phyloP scores from a whole-genome alignment of 1,140 invertebrate genomes.

The Atta colombica region DNA sequence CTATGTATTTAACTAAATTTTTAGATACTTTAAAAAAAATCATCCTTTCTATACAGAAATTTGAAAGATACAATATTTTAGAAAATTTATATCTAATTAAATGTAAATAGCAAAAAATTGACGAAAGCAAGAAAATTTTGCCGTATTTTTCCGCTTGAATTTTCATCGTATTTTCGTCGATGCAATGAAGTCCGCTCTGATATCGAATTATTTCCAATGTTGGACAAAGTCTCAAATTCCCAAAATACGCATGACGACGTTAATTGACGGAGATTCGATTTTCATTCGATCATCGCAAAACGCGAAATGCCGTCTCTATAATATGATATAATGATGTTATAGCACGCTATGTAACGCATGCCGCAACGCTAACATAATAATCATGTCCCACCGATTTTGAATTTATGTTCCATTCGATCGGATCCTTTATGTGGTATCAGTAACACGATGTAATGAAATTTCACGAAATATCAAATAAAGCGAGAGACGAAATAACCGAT shows the following conservation, averaged over 20 bases:
- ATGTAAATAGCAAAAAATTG: background rate
- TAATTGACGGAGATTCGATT: conserved; percentile 53
- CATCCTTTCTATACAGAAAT: background rate
- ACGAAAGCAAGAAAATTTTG: conserved; percentile 1
- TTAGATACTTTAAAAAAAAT: no score
- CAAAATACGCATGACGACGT: conserved; percentile 22
- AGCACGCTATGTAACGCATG: conserved; percentile 31
- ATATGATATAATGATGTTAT: conserved; percentile 55
- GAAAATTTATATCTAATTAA: background rate
- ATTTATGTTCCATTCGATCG: conserved; percentile 37
- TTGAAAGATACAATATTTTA: background rate
- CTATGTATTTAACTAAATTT: no score
- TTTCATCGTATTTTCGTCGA: conserved; percentile 15
- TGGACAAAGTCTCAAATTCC: conserved; percentile 51
- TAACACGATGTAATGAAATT: conserved; percentile 45
- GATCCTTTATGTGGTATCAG: conserved; percentile 35
- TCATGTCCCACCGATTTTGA: conserved; percentile 44
- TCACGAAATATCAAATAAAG: conserved; percentile 44
- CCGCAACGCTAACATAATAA: conserved; percentile 55
- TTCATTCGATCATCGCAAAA: conserved; percentile 49
- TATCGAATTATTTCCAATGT: conserved; percentile 44
- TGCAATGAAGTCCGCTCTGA: background rate
- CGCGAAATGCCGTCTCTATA: conserved; percentile 31
- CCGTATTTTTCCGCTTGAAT: background rate
- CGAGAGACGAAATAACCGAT: conserved; percentile 14